Evolutionary conservation across 2,888 invertebrate species (phyloP), one percentile per base, ranked within the genome.

Genomic region (Philaethria dido): DNA sequence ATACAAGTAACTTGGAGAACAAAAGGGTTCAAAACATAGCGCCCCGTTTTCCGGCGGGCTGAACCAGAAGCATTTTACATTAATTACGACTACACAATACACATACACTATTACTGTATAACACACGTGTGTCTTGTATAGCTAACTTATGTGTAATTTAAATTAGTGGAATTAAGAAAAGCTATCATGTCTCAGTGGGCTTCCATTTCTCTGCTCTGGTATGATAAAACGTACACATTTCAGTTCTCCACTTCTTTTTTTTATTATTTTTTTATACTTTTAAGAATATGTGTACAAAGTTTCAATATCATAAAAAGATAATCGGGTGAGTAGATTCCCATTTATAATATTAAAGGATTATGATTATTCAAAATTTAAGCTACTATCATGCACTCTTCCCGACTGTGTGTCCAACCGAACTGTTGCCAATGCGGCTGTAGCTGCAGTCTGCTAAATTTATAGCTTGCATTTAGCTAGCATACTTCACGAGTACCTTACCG

Each of bases 401-500:
- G 1, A 0, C 78, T n/a, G 69, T 83, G 75, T 74, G 73, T 76
- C 55, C 66, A 18, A 62, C 73, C 70, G 77, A 83, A 79, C 79
- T 81, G 80, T 84, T 84, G 85, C 84, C 88, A 85, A 84, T 84
- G 86, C 82, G 75, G 78, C 78, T 76, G 78, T 78, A 75, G 81
- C 73, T 80, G 82, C 84, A 81, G 78, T 79, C 75, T 72, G 74
- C 76, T 75, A 77, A 61, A 88, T 88, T 88, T 87, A 88, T 87
- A 68, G 84, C 77, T 69, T 74, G 80, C 87, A 87, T 87, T 86
- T 85, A 84, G 80, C 80, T 80, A 83, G 83, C 87, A 85, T 86
- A 87, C 86, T 88, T 87, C 85, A 86, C 87, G 80, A 82, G 79
- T 76, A 77, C 84, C 79, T 84, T 86, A 85, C 82, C 85, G 79